Percentiles rank a stretch among this genome's conserved stretches.
These are phyloP conservation scores for Rhopalosiphum padi DNA, from an alignment of 1,140 invertebrate genomes.

Conservation along the genomic window DNA sequence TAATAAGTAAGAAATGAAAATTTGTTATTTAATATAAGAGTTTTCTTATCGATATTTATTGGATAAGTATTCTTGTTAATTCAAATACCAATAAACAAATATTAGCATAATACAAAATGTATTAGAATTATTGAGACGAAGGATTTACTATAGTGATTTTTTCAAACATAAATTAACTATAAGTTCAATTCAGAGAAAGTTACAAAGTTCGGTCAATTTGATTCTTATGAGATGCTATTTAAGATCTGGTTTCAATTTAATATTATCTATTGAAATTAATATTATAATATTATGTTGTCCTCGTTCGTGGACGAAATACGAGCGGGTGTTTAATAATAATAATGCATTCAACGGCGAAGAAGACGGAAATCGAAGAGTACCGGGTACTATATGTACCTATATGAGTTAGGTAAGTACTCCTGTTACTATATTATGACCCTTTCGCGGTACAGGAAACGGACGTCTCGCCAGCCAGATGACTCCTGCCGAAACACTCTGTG, in stretches of 20 bases:
- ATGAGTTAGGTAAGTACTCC: not conserved
- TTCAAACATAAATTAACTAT: too few species aligned
- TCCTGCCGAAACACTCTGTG: not conserved
- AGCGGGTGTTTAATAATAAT: not conserved
- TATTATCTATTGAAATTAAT: not conserved
- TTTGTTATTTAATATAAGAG: not conserved
- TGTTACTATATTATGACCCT: not conserved
- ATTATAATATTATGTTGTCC: not conserved
- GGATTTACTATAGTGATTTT: too few species aligned
- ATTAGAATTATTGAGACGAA: not conserved
- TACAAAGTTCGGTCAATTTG: not conserved
- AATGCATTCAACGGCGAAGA: not conserved
- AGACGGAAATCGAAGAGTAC: not conserved
- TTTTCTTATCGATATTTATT: not conserved
- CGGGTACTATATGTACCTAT: not conserved
- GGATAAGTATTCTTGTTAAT: not conserved
- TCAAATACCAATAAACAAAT: not conserved
- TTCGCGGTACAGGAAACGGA: not conserved
- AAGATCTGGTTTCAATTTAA: not conserved
- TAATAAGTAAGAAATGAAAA: not conserved
- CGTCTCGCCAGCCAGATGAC: not conserved
- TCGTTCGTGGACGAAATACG: not conserved
- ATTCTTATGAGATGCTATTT: not conserved
- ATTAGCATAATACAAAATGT: not conserved
- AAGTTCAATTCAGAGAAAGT: not conserved